Base-by-base conservation (phyloP, 2,888 invertebrate species). In the Drosophila mimetica region DNA sequence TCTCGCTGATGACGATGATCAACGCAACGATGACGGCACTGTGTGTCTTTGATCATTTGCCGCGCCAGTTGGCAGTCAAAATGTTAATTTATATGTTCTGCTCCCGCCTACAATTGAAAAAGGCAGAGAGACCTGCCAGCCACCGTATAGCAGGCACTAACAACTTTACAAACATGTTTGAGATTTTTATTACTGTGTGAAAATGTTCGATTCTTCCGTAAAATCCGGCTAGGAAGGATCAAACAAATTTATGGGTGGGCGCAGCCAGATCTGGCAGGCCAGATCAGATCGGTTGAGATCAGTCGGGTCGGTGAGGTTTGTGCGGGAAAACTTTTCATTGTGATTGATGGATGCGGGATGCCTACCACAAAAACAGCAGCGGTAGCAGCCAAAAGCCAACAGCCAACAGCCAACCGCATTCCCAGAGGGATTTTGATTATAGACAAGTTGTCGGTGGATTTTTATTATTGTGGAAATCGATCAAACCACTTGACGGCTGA, bases 111-210 rank as follows among this genome's bases (percentile, higher is more conserved):
- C 79, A 60, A 70, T 25, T 46, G 36, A 39, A 52, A 60, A 39
- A 36, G 42, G 28, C 59, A 64, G 16, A 57, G 8, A 41, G 11
- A 9, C 61, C 39, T 20, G 61, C 28, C 32, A 37, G 25, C 44
- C 51, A 25, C 52, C 30, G 57, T 42, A 42, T n/a, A 75, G 81
- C 70, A 69, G 77, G 77, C 77, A 75, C 80, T 82, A 88, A 84
- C 84, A 84, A 81, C 87, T 88, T 84, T 86, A 84, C 85, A 88
- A 88, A 84, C 88, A 88, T 88, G 87, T 88, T 87, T 87, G 83
- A 85, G 87, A 82, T 82, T 88, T 85, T 88, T 87, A 85, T 85
- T 85, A 75, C 87, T 60, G 82, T 85, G 89, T 86, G 89, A 85
- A 82, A 81, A 82, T 83, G 67, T 71, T 63, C 77, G 66, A 77